Evolutionary conservation across 2,113 vertebrate species (phyloP).

Genomic region (Lipophrys pholis): DNA sequence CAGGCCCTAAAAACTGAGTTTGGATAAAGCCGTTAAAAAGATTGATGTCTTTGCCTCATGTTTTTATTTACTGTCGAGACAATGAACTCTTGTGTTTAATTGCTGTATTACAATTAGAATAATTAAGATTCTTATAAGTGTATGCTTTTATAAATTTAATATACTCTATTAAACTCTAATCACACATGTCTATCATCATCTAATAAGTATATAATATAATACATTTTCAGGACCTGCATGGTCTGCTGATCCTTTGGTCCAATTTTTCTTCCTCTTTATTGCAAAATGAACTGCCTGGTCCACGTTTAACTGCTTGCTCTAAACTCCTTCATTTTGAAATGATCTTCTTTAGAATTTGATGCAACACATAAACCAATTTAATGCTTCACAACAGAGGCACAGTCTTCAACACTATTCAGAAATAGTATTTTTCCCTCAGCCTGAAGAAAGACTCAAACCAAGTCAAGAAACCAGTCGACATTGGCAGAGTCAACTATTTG

Average conservation of each 20-base stretch:
- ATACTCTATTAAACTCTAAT: too few relatives aligned
- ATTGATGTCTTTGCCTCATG: too few relatives aligned
- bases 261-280: not conserved
- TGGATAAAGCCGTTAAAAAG: too few relatives aligned
- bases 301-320: not conserved
- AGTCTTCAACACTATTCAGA: not conserved
- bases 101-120: too few relatives aligned
- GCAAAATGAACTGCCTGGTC: too few relatives aligned
- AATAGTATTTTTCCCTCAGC: slow-evolving; percentile 8
- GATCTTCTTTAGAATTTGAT: slow-evolving; percentile 10
- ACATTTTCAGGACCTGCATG: not conserved
- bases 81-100: too few relatives aligned
- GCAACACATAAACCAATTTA: slow-evolving; percentile 23
- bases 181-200: too few relatives aligned
- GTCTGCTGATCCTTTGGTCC: not conserved
- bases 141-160: too few relatives aligned
- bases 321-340: not conserved
- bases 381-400: slow-evolving; percentile 2
- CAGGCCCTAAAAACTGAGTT: too few relatives aligned
- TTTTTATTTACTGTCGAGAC: too few relatives aligned
- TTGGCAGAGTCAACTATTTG: slow-evolving; percentile 12
- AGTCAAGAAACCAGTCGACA: slow-evolving; percentile 1
- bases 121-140: too few relatives aligned
- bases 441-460: slow-evolving; percentile 18
- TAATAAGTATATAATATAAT: too few relatives aligned